These are phyloP conservation scores for Chanos chanos DNA, from an alignment of 2,797 vertebrate species.

Conservation along the genomic window DNA sequence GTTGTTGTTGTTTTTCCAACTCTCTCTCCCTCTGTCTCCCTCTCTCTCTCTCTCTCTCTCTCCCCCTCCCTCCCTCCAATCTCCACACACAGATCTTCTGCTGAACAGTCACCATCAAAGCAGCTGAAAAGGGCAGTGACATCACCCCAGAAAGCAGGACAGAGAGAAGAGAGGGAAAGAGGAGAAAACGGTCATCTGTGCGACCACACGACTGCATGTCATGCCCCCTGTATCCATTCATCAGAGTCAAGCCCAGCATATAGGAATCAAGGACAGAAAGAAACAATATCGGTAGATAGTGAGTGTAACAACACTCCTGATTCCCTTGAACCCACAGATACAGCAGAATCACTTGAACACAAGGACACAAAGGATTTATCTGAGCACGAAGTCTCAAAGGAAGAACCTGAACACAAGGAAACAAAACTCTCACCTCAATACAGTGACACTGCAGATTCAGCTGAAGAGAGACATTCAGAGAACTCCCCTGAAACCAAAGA, in stretches of 20 bases:
- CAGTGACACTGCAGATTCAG: not conserved
- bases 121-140: conserved; percentile 51
- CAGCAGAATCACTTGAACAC: no score
- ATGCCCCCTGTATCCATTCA: conserved; percentile 16
- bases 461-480: not conserved
- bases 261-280: conserved; percentile 10
- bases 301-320: no score
- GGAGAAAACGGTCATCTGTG: conserved; percentile 39
- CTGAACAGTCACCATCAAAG: conserved; percentile 60
- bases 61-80: conserved; percentile 16
- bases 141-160: conserved; percentile 37
- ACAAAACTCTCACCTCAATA: not conserved
- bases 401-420: no score
- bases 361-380: no score
- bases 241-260: conserved; percentile 13
- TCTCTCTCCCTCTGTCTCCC: conserved; percentile 7
- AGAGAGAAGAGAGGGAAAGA: conserved; percentile 37
- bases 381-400: no score
- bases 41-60: not conserved
- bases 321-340: no score
- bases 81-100: conserved; percentile 51
- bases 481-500: not conserved
- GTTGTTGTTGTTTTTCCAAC: conserved; percentile 1
- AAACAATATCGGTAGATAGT: not conserved
- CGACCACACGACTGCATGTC: conserved; percentile 60